Evolutionary conservation across 2,888 invertebrate species (phyloP).

Genomic region (Bombylius discolor): DNA sequence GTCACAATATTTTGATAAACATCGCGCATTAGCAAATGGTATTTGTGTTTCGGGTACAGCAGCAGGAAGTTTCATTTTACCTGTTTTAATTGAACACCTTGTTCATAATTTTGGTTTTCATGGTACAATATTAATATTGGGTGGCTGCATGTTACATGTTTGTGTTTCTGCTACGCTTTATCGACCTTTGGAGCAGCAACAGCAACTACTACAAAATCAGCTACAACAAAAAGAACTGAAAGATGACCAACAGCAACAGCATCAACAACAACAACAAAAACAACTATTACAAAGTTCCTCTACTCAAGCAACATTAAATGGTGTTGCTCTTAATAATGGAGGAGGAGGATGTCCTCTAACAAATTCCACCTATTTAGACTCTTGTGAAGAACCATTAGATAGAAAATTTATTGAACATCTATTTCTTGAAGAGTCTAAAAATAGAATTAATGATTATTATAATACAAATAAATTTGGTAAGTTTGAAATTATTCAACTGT

Average conservation of each 20-base stretch:
- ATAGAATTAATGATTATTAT: constrained; percentile 33
- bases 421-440: constrained; percentile 35
- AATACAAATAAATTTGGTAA: constrained; percentile 21
- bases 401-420: constrained; percentile 35
- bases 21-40: constrained; percentile 65
- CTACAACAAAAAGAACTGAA: constrained; percentile 11
- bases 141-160: constrained; percentile 62
- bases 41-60: constrained; percentile 71
- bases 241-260: constrained; percentile 15
- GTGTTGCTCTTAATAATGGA: constrained; percentile 22
- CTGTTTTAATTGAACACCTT: constrained; percentile 56
- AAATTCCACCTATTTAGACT: constrained; percentile 33
- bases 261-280: neutral
- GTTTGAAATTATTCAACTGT: neutral
- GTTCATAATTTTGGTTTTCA: constrained; percentile 58
- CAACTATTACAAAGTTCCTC: neutral
- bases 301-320: constrained; percentile 11
- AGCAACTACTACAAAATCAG: neutral
- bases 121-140: constrained; percentile 55
- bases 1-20: constrained; percentile 65
- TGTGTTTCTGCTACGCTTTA: constrained; percentile 59
- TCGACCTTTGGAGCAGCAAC: constrained; percentile 32
- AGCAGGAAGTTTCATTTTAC: constrained; percentile 65
- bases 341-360: constrained; percentile 24
- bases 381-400: constrained; percentile 32